Percentiles rank a stretch among this genome's conserved stretches.
These are phyloP conservation scores for Mormyrops attenuatus DNA, from an alignment of 2,797 vertebrate species.

Conservation along the genomic window DNA sequence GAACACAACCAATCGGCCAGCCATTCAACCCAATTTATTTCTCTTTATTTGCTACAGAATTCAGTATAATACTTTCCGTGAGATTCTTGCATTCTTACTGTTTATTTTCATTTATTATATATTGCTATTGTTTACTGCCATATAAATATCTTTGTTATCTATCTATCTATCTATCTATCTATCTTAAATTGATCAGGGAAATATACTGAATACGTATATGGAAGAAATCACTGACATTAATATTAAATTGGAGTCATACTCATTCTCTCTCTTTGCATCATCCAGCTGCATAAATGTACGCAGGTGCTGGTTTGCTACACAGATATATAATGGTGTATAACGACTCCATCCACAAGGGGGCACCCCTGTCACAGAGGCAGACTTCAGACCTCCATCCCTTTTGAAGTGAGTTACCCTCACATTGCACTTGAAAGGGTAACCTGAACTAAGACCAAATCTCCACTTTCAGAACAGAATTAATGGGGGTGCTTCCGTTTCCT, in stretches of 20 bases:
- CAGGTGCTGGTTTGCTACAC: not conserved
- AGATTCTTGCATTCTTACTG: not conserved
- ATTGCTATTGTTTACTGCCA: not conserved
- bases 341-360: not conserved
- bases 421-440: conserved; percentile 1
- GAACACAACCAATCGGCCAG: not conserved
- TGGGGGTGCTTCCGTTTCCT: not conserved
- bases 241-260: not conserved
- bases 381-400: not conserved
- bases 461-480: not conserved
- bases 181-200: not conserved
- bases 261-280: not conserved
- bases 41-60: not conserved
- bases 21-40: not conserved
- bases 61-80: not conserved
- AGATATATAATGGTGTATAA: not conserved
- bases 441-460: not conserved
- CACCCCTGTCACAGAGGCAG: not conserved
- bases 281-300: not conserved
- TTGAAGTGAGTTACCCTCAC: not conserved
- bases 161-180: not conserved
- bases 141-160: not conserved
- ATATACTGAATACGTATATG: not conserved
- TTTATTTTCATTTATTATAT: not conserved
- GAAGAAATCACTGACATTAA: not conserved